Conservation (phyloP, 1,140 invertebrate genomes). For the Aphaenogaster ashmeadi region DNA sequence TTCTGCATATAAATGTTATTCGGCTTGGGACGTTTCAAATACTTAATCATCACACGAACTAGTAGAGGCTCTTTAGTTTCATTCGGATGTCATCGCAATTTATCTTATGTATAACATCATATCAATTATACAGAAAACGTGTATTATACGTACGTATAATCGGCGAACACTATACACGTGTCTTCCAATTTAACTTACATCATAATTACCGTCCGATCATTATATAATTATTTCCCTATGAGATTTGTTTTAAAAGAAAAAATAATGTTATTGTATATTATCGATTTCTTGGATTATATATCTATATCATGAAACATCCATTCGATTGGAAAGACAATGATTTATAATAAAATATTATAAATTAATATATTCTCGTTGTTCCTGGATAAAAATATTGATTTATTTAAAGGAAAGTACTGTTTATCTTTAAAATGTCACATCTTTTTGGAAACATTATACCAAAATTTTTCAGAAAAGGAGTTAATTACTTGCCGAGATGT, state of each 20-base stretch:
- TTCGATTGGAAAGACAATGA: neutral
- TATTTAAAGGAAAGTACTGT: too few species aligned
- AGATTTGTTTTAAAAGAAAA: neutral
- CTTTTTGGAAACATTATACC: neutral
- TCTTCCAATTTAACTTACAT: slow-evolving; percentile 17
- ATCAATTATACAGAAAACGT: neutral
- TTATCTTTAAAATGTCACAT: neutral
- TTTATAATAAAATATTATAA: neutral
- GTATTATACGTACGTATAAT: neutral
- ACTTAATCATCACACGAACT: neutral
- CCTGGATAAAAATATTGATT: neutral
- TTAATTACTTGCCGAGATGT: slow-evolving; percentile 86
- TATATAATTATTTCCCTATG: neutral
- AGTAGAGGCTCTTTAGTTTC: neutral
- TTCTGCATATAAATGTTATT: neutral
- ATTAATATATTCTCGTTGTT: neutral
- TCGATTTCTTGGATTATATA: neutral
- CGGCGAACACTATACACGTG: neutral
- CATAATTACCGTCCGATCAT: neutral
- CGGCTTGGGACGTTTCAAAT: neutral
- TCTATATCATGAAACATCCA: neutral
- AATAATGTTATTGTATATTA: neutral
- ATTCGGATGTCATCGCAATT: neutral
- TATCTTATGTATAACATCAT: neutral
- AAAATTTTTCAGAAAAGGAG: slow-evolving; percentile 72